These are phyloP conservation scores for Helicolenus hilgendorfi DNA, from an alignment of 2,797 vertebrate species.

Conservation along the genomic window DNA sequence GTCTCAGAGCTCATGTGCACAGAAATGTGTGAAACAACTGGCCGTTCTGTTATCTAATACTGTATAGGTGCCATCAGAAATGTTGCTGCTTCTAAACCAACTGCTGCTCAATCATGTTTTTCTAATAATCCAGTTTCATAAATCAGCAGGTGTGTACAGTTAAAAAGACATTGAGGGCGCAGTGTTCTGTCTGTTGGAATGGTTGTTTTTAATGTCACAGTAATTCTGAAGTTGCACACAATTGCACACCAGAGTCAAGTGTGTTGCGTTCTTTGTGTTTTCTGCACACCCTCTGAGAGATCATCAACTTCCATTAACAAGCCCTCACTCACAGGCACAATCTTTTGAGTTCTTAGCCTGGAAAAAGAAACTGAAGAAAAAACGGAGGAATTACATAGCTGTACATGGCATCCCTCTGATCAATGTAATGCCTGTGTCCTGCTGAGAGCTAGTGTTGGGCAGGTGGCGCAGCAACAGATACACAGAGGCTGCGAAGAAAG, in stretches of 20 bases:
- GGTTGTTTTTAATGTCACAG: neutral
- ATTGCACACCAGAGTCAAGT: neutral
- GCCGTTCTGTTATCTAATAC: conserved; percentile 64
- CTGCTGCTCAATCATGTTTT: conserved; percentile 57
- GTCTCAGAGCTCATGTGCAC: conserved; percentile 42
- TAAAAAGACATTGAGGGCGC: conserved; percentile 38
- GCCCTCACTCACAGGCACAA: conserved; percentile 4
- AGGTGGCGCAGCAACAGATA: conserved; percentile 39
- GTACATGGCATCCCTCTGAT: conserved; percentile 48
- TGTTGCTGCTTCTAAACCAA: conserved; percentile 59
- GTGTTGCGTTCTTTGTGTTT: neutral
- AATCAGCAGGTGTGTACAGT: conserved; percentile 64
- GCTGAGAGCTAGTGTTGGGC: conserved; percentile 48
- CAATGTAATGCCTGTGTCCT: conserved; percentile 48
- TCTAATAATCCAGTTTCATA: conserved; percentile 65
- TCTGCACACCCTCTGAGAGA: neutral
- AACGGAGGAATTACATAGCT: conserved; percentile 36
- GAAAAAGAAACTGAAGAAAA: conserved; percentile 6
- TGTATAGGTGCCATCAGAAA: conserved; percentile 58
- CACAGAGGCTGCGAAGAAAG: conserved; percentile 19
- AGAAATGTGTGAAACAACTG: conserved; percentile 62
- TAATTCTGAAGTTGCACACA: neutral
- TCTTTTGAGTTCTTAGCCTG: neutral
- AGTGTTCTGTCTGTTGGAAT: conserved; percentile 43
- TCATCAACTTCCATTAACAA: conserved; percentile 28